Conservation (phyloP, 2,888 invertebrate species). For the Oxycera nigricornis region DNA sequence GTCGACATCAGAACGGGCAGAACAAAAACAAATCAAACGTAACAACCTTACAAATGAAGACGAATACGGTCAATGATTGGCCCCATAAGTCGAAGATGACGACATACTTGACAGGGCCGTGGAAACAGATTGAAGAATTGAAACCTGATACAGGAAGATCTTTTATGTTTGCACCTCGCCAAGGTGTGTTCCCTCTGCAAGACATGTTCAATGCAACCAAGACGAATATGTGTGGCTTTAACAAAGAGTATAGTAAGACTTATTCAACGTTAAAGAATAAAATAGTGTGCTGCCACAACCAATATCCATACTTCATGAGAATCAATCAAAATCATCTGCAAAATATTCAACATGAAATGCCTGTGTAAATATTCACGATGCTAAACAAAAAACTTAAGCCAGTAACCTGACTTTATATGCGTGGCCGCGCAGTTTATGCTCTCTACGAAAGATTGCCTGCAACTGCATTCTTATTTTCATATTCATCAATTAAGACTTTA, state of each 20-base stretch:
- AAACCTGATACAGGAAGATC: neutral
- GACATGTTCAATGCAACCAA: no score
- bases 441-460: slow-evolving; percentile 1
- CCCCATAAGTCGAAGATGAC: slow-evolving; percentile 34
- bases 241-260: no score
- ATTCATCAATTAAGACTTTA: slow-evolving; percentile 8
- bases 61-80: slow-evolving; percentile 36
- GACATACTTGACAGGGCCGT: slow-evolving; percentile 16
- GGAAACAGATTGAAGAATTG: neutral
- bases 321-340: no score
- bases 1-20: neutral
- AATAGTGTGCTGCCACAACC: no score
- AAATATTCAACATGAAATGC: no score
- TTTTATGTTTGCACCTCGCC: no score
- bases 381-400: slow-evolving; percentile 20
- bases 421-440: slow-evolving; percentile 5
- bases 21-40: slow-evolving; percentile 13
- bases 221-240: no score
- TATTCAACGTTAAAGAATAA: no score
- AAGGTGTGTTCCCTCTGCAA: no score
- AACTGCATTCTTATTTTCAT: neutral
- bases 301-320: no score
- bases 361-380: no score
- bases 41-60: slow-evolving; percentile 31
- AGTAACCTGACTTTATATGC: neutral